These are phyloP conservation scores for Selene dorsalis DNA, from an alignment of 2,797 vertebrate species.

Conservation along the genomic window DNA sequence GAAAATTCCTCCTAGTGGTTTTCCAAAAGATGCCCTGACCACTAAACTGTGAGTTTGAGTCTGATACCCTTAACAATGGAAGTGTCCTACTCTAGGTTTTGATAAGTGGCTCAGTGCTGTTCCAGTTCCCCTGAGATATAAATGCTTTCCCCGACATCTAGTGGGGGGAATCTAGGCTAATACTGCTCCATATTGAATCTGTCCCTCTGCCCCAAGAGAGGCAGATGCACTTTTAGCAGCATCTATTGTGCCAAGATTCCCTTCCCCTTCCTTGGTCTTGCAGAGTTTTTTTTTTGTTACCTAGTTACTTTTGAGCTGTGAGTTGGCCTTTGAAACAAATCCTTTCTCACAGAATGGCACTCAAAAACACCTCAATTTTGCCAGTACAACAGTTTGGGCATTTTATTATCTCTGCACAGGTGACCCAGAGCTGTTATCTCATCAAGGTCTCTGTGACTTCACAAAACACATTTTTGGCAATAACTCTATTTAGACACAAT, in stretches of 20 bases:
- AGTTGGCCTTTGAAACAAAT: slow-evolving; percentile 27
- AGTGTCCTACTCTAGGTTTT: slow-evolving; percentile 46
- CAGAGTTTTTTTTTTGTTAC: slow-evolving; percentile 26
- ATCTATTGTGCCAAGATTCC: slow-evolving; percentile 58
- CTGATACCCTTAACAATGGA: slow-evolving; percentile 38
- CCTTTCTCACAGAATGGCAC: slow-evolving; percentile 29
- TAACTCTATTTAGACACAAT: too few relatives aligned
- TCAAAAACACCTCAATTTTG: slow-evolving; percentile 11
- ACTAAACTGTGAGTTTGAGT: slow-evolving; percentile 25
- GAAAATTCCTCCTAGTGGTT: slow-evolving; percentile 9
- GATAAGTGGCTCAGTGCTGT: slow-evolving; percentile 55
- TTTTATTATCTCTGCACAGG: neutral
- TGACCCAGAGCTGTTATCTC: too few relatives aligned
- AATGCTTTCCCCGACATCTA: slow-evolving; percentile 67
- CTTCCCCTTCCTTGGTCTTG: slow-evolving; percentile 15
- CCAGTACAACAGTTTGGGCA: neutral
- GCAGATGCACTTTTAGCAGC: slow-evolving; percentile 60
- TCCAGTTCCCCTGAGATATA: slow-evolving; percentile 53
- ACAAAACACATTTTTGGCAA: neutral
- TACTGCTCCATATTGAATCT: slow-evolving; percentile 65
- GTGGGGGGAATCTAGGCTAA: slow-evolving; percentile 71
- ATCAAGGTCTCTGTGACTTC: neutral
- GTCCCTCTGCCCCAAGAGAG: slow-evolving; percentile 54
- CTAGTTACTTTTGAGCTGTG: slow-evolving; percentile 47
- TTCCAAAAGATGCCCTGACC: neutral